phyloP scores from a whole-genome alignment of 2,113 vertebrate species.

The Phyllopteryx taeniolatus region DNA sequence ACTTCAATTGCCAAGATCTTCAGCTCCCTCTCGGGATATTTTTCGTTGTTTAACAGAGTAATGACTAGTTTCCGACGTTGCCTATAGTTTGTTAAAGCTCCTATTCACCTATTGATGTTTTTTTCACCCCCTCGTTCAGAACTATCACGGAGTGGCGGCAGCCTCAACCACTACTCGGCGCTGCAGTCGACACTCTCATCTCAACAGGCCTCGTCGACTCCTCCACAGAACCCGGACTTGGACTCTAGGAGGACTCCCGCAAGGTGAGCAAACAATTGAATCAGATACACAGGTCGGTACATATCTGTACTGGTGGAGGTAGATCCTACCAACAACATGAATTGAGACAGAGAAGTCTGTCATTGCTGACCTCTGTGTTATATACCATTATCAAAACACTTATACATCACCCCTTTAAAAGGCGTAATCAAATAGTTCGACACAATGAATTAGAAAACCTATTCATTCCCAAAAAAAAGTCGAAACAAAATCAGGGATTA shows the following conservation, averaged over 20 bases:
- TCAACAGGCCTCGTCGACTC: slow-evolving; percentile 70
- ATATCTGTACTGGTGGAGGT: too few relatives aligned
- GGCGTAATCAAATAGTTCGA: too few relatives aligned
- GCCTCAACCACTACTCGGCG: slow-evolving; percentile 91
- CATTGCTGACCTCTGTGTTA: too few relatives aligned
- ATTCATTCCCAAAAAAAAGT: too few relatives aligned
- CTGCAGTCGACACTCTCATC: slow-evolving; percentile 78
- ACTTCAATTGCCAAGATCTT: background rate
- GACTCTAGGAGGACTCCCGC: slow-evolving; percentile 85
- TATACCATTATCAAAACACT: too few relatives aligned
- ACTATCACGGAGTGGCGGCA: slow-evolving; percentile 81
- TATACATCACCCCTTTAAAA: too few relatives aligned
- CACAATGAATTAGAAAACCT: too few relatives aligned
- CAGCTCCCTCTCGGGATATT: background rate
- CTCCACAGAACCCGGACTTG: slow-evolving; percentile 78
- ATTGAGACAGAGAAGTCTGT: too few relatives aligned
- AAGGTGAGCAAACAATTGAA: slow-evolving; percentile 71
- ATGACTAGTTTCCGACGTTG: background rate
- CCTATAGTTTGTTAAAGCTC: background rate
- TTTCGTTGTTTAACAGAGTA: background rate
- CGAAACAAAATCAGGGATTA: too few relatives aligned
- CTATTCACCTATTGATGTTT: background rate
- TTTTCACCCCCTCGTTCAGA: slow-evolving; percentile 67
- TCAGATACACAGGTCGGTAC: background rate
- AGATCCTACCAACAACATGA: too few relatives aligned